Conservation (phyloP, 2,888 invertebrate species). For the Zele albiditarsus region DNA sequence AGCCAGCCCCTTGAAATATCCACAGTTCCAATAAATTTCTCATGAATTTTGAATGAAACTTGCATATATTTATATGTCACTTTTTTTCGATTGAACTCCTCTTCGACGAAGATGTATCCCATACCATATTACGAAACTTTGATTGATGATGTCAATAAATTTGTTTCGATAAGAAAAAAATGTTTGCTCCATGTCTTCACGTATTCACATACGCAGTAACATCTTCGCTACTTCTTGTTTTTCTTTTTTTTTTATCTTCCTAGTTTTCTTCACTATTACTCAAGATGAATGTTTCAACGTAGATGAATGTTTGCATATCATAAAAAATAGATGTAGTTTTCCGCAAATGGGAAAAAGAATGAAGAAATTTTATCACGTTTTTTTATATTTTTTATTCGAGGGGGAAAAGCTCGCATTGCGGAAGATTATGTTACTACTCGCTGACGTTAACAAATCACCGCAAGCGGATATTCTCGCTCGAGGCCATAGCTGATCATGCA, state of each 20-base stretch:
- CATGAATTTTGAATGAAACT: background rate
- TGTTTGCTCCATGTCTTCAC: background rate
- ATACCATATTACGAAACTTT: background rate
- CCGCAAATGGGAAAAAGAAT: background rate
- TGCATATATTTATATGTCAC: background rate
- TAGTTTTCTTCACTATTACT: background rate
- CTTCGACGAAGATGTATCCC: background rate
- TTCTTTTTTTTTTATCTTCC: background rate
- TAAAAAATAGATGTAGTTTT: constrained; percentile 5
- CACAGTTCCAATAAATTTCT: background rate
- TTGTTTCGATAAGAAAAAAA: background rate
- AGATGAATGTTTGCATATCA: background rate
- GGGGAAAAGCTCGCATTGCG: constrained; percentile 30
- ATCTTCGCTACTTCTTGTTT: background rate
- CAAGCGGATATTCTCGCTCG: constrained; percentile 23
- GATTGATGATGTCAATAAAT: background rate
- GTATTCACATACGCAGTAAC: background rate
- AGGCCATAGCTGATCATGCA: constrained; percentile 10
- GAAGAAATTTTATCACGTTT: constrained; percentile 13
- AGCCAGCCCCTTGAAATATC: background rate
- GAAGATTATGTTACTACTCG: constrained; percentile 23
- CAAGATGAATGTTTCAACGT: background rate
- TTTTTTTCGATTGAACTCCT: background rate
- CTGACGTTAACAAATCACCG: constrained; percentile 34
- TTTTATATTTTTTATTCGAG: background rate